phyloP scores from a whole-genome alignment of 1,140 invertebrate genomes.

The Hycleus cichorii region DNA sequence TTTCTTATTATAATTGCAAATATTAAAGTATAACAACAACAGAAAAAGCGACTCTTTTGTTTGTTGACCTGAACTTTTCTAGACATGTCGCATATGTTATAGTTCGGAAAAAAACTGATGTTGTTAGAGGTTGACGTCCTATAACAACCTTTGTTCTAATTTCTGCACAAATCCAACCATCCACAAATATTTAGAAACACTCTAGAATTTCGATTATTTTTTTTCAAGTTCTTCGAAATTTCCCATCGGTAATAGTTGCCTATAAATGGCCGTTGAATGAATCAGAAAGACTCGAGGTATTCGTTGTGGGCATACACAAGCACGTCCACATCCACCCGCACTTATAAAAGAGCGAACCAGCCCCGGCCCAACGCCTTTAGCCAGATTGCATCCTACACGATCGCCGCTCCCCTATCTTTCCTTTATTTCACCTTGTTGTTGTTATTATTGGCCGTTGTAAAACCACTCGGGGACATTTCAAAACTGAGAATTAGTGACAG shows the following conservation, averaged over 20 bases:
- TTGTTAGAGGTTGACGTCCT: slow-evolving; percentile 2
- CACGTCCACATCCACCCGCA: slow-evolving; percentile 5
- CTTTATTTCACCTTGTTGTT: too few species aligned
- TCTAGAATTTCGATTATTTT: too few species aligned
- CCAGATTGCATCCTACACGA: neutral
- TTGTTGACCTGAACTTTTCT: too few species aligned
- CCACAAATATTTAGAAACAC: too few species aligned
- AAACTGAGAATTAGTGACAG: neutral
- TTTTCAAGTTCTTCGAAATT: too few species aligned
- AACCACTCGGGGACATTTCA: neutral
- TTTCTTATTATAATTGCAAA: too few species aligned
- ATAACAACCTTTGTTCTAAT: slow-evolving; percentile 6
- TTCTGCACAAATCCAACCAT: neutral
- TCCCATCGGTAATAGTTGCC: too few species aligned
- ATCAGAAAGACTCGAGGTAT: neutral
- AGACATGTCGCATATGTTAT: too few species aligned
- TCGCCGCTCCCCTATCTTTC: slow-evolving; percentile 2
- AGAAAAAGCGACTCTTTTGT: too few species aligned
- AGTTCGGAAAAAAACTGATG: too few species aligned
- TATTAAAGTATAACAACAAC: too few species aligned
- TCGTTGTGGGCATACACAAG: neutral
- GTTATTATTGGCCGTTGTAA: neutral
- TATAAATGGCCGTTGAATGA: neutral
- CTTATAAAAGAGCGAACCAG: neutral
- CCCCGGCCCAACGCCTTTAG: neutral